phyloP scores from a whole-genome alignment of 2,113 vertebrate species.

The Nothobranchius furzeri region DNA sequence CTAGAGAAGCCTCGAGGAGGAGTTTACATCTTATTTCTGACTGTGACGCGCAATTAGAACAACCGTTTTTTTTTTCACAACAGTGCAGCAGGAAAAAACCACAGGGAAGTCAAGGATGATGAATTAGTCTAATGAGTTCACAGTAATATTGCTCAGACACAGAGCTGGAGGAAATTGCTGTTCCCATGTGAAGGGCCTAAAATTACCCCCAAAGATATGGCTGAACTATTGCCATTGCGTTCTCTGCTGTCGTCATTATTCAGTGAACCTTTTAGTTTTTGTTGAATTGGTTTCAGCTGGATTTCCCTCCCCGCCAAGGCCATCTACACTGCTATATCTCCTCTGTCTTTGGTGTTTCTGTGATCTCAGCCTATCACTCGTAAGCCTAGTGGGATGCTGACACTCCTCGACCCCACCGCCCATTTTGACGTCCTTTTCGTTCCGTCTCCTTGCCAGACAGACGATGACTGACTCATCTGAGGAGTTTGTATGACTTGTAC shows the following conservation, averaged over 20 bases:
- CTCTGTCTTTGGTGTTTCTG: slow-evolving; percentile 50
- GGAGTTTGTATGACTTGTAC: slow-evolving; percentile 44
- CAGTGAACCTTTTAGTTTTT: slow-evolving; percentile 33
- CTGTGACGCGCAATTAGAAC: slow-evolving; percentile 71
- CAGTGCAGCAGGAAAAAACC: slow-evolving; percentile 60
- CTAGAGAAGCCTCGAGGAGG: slow-evolving; percentile 38
- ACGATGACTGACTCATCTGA: slow-evolving; percentile 57
- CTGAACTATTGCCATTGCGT: slow-evolving; percentile 68
- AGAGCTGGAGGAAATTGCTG: slow-evolving; percentile 73
- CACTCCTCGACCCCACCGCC: slow-evolving; percentile 33
- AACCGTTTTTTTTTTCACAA: slow-evolving; percentile 36
- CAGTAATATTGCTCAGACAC: slow-evolving; percentile 71
- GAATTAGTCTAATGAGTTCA: slow-evolving; percentile 77
- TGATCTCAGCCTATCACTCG: slow-evolving; percentile 74
- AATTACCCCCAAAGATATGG: slow-evolving; percentile 63
- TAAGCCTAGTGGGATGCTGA: slow-evolving; percentile 66
- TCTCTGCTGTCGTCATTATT: slow-evolving; percentile 56
- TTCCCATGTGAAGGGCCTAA: slow-evolving; percentile 63
- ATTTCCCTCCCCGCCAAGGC: slow-evolving; percentile 28
- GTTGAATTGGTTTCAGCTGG: slow-evolving; percentile 45
- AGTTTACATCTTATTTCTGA: slow-evolving; percentile 63
- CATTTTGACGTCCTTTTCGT: slow-evolving; percentile 17
- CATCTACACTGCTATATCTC: slow-evolving; percentile 31
- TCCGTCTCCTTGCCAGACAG: slow-evolving; percentile 48
- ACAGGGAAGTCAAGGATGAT: slow-evolving; percentile 70